Conservation (phyloP, 2,113 vertebrate species). For the Tragelaphus scriptus region DNA sequence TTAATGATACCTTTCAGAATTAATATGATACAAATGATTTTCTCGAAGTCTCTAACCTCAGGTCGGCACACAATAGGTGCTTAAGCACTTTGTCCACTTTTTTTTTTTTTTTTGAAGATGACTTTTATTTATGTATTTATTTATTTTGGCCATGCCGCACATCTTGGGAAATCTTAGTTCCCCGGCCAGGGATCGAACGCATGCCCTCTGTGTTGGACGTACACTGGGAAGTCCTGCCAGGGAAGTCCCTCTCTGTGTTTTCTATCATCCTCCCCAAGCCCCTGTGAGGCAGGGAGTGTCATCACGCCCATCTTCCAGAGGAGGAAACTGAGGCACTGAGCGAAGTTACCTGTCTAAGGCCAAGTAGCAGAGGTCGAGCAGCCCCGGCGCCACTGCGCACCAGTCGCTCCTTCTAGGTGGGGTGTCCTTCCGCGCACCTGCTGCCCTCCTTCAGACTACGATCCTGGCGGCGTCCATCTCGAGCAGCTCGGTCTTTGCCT, state of each 20-base stretch:
- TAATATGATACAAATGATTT: neutral
- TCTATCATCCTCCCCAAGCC: neutral
- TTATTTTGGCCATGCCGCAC: neutral
- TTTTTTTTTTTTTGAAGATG: neutral
- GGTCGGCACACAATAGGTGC: neutral
- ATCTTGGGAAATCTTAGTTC: neutral
- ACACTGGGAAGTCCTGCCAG: neutral
- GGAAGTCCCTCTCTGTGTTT: neutral
- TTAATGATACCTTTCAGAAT: neutral
- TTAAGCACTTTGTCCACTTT: neutral
- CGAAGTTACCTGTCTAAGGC: neutral
- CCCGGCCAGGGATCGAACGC: fast-evolving
- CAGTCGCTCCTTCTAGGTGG: fast-evolving
- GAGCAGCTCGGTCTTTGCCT: neutral
- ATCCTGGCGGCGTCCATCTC: too few relatives aligned
- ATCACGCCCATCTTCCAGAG: neutral
- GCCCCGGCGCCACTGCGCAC: neutral
- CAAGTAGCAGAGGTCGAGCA: neutral
- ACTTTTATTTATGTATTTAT: neutral
- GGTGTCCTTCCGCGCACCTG: fast-evolving
- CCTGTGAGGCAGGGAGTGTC: fast-evolving
- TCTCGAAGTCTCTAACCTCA: neutral
- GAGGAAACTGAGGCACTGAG: neutral
- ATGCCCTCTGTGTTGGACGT: neutral
- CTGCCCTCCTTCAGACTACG: neutral